These are phyloP conservation scores for Sebastes minor DNA, from an alignment of 2,797 vertebrate genomes.

Conservation along the genomic window DNA sequence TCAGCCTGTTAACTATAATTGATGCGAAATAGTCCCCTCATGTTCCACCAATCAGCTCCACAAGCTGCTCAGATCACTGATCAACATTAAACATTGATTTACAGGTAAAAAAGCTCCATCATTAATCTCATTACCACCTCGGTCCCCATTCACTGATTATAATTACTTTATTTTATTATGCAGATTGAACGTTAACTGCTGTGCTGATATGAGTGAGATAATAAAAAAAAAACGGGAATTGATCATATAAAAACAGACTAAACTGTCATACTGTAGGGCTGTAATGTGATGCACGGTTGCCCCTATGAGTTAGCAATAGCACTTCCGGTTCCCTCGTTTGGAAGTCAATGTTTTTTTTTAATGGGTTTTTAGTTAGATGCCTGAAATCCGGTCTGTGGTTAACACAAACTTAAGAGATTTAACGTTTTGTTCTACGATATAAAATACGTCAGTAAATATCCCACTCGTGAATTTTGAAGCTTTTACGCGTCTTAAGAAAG, in stretches of 20 bases:
- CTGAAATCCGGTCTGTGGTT: no score
- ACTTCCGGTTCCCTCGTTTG: no score
- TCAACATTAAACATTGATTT: constrained; percentile 57
- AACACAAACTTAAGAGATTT: no score
- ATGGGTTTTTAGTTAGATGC: no score
- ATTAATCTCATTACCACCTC: constrained; percentile 35
- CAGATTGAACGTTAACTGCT: constrained; percentile 41
- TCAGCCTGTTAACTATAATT: constrained; percentile 51
- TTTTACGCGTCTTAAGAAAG: no score
- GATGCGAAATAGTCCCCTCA: constrained; percentile 56
- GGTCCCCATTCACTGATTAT: constrained; percentile 4
- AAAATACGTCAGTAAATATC: no score
- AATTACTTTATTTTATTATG: background rate
- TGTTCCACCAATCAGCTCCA: constrained; percentile 56
- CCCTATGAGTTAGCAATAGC: no score
- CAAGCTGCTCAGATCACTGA: constrained; percentile 41
- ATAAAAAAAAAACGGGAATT: constrained; percentile 19
- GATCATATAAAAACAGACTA: background rate
- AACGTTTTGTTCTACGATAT: no score
- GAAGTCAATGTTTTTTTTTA: no score
- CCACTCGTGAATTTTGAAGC: no score
- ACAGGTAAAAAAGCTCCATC: constrained; percentile 13
- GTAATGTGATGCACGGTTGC: background rate
- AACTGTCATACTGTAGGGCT: background rate
- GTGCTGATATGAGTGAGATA: constrained; percentile 20